Base-by-base conservation (phyloP, 1,140 invertebrate species). In the Drosophila carrolli region DNA sequence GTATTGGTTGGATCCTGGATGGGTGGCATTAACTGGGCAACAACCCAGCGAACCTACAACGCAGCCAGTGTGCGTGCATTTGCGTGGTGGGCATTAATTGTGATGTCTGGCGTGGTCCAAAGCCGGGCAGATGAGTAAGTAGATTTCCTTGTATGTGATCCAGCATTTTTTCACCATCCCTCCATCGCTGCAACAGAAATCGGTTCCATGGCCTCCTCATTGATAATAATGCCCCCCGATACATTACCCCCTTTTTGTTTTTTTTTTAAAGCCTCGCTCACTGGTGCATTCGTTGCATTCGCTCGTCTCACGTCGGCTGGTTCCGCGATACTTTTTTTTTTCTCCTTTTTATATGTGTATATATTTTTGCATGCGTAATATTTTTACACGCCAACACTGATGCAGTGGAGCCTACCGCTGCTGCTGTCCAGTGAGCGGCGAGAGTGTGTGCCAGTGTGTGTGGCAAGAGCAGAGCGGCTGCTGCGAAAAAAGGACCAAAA, bases 401-500 rank as follows among this genome's bases (percentile, higher is more conserved):
- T 50, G 37, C 58, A 41, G 40, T 9, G 51, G 65, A 37, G 71
- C 43, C 50, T 77, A 56, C 62, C 56, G 74, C 75, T 32, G 50
- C 16, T 38, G 60, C 57, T 74, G 75, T 78, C 82, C 82, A 86
- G 75, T 75, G 75, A 78, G 78, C 78, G 83, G 74, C 72, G 67
- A 61, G 71, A 50, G 67, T 58, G 67, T 58, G 72, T 68, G 23
- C 23, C 48, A 14, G 62, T 66, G 57, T 66, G 47, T 23, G 23
- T 23, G 23, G 23, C 23, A 23, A 23, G 23, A 23, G 23, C 23
- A 23, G 23, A 23, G 23, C 23, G 23, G 23, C 23, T 23, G 23
- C 23, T 23, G 23, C 65, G 72, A 86, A 91, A 91, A 91, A 91
- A 91, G 90, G 79, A 86, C 81, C 89, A 91, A 91, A 91, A 91